Base-by-base conservation (phyloP, 1,140 invertebrate genomes). In the Thalassaphorura encarpata region DNA sequence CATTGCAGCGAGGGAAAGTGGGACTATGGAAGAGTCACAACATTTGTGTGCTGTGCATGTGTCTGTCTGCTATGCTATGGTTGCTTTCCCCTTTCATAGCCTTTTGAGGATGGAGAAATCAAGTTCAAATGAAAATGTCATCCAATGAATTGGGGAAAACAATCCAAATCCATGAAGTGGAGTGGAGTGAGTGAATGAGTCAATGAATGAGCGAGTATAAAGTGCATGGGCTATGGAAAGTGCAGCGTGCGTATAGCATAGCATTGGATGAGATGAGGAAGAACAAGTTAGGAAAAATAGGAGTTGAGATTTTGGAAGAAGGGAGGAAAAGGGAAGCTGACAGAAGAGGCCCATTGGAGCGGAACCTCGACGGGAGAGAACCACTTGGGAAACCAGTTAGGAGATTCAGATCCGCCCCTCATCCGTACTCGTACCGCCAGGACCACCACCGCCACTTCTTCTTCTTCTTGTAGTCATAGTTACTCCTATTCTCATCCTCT, bases 131-230 rank as follows among this genome's bases (percentile, higher is more conserved):
- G 42, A n/a, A 36, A 36, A 36, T 36, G 33, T n/a, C n/a, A n/a
- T n/a, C 55, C 43, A 57, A 58, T 53, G 56, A 48, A 53, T 48
- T 42, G 3, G 16, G 8, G 13, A 13, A 18, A 47, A 43, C 5
- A 41, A 41, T 41, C 21, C 6, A 36, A n/a, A n/a, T n/a, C n/a
- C n/a, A n/a, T n/a, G n/a, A n/a, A n/a, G n/a, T n/a, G n/a, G n/a
- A n/a, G n/a, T n/a, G n/a, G n/a, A n/a, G n/a, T n/a, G 11, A 36
- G 33, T 36, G 33, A 11, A 36, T 36, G 33, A 36, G n/a, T 36
- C 11, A 36, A 36, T 36, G 33, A 36, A 36, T 36, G n/a, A n/a
- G 11, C n/a, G 33, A 11, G n/a, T 36, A 36, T 11, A 36, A 36
- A 36, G n/a, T 36, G 33, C 11, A 36, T 11, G 11, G 33, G 33